Evolutionary conservation across 2,113 vertebrate genomes (phyloP).

Genomic region (Empidonax traillii): DNA sequence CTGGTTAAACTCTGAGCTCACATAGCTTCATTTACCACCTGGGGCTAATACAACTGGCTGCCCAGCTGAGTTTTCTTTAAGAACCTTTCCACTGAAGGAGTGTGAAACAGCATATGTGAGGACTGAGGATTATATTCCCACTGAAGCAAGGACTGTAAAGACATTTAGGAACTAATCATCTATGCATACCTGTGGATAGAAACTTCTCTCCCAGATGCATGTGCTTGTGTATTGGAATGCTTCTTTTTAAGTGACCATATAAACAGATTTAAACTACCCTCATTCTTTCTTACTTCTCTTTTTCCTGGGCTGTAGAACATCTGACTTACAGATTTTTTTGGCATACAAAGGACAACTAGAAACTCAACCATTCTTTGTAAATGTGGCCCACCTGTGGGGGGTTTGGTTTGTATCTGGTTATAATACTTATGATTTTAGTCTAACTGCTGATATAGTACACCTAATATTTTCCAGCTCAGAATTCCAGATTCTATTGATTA

Average conservation of each 20-base stretch:
- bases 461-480: background rate
- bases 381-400: background rate
- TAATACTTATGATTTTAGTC: background rate
- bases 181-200: background rate
- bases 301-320: background rate
- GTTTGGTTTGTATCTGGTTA: background rate
- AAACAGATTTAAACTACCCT: background rate
- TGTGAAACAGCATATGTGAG: background rate
- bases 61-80: background rate
- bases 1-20: background rate
- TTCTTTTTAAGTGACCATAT: background rate
- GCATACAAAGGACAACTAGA: background rate
- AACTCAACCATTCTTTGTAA: background rate
- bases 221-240: background rate
- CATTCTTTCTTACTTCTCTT: background rate
- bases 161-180: background rate
- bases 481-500: background rate
- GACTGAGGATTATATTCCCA: background rate
- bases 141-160: slow-evolving; percentile 1
- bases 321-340: background rate
- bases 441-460: background rate
- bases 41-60: background rate
- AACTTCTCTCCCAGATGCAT: background rate
- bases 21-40: background rate
- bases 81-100: background rate